Base-by-base conservation (phyloP, 2,888 invertebrate genomes). In the Amphipoea lucens region DNA sequence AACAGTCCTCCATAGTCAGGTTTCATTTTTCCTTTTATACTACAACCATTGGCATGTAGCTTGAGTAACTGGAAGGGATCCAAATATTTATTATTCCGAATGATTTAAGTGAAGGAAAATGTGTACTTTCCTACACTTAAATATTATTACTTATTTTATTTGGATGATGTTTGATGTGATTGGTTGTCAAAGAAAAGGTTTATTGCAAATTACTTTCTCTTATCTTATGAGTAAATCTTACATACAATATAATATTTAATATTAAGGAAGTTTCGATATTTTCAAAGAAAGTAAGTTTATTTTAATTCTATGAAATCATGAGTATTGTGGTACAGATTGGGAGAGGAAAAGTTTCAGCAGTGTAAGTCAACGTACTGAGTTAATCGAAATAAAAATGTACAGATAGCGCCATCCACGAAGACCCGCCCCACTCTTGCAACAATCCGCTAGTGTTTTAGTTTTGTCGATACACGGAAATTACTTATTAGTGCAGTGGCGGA, bases 201-300 rank as follows among this genome's bases (percentile, higher is more conserved):
- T 87, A 79, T 82, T 78, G 73, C 68, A 69, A 79, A 86, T 81
- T 73, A 70, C 75, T 73, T 84, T 74, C n/a, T 48, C 62, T 72
- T 71, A 78, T 78, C 76, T 74, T 20, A 51, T 20, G 12, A 51
- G 2, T 51, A 40, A 71, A 23, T 36, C 74, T 70, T 65, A 45
- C n/a, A 60, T 54, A 29, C 14, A 69, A 60, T 29, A 9, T 29
- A 57, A n/a, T 67, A 65, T 29, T 20, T 36, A 68, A 62, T 3
- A 40, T 12, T 12, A 29, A 51, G 23, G 29, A 20, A 68, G 17
- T 29, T 1, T 45, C 0, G 2, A 29, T 29, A 29, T 29, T 29
- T n/a, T n/a, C 2, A 29, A 70, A 48, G 40, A 51, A 71, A 7
- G 42, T 29, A 6, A n/a, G 6, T 36, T 68, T 14, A 68, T 7